Percentiles rank a stretch among this genome's conserved stretches.
These are phyloP conservation scores for Semotilus atromaculatus DNA, from an alignment of 2,797 vertebrate genomes.

Conservation along the genomic window DNA sequence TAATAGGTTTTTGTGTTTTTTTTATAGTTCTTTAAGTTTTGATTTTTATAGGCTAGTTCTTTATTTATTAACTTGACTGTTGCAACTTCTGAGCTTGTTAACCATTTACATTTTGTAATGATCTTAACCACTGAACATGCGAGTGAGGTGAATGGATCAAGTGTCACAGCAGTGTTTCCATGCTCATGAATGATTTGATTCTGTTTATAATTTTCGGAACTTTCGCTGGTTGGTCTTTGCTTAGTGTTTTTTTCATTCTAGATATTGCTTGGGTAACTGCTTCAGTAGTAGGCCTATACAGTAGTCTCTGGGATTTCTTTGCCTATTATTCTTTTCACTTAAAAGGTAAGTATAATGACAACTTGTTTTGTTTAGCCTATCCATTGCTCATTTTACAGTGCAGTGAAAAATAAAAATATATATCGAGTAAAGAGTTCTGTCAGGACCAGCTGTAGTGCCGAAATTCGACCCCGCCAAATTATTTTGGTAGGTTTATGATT, in stretches of 20 bases:
- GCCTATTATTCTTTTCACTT: background rate
- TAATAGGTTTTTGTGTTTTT: background rate
- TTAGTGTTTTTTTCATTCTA: background rate
- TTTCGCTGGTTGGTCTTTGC: background rate
- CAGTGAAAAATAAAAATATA: too few relatives aligned
- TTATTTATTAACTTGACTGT: background rate
- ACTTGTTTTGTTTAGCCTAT: background rate
- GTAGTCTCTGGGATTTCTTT: background rate
- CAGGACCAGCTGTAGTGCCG: too few relatives aligned
- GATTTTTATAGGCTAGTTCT: background rate
- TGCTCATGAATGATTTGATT: background rate
- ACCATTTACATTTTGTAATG: constrained; percentile 36
- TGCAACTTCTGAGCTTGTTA: constrained; percentile 23
- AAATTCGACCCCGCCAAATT: too few relatives aligned
- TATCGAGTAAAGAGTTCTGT: too few relatives aligned
- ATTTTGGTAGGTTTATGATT: too few relatives aligned
- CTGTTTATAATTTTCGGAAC: background rate
- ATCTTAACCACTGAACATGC: background rate
- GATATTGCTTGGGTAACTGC: background rate
- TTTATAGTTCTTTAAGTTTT: background rate
- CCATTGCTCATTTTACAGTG: background rate
- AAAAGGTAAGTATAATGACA: background rate
- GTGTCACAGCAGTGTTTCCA: background rate
- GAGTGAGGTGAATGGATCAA: background rate
- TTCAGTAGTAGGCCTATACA: background rate